Evolutionary conservation across 2,888 invertebrate species (phyloP).

Genomic region (Drosophila eohydei): DNA sequence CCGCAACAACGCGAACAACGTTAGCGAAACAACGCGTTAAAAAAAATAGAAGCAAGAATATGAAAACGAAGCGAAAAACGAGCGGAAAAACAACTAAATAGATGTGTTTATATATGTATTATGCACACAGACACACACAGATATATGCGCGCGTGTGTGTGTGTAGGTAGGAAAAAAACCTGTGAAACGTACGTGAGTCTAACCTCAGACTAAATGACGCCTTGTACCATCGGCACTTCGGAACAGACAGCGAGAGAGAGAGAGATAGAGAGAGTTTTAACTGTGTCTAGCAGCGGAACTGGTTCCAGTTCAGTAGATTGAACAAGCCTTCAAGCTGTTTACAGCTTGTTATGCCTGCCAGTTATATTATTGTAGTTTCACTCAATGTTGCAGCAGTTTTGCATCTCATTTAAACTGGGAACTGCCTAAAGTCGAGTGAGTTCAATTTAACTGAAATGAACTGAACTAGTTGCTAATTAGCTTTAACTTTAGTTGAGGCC

Average conservation of each 20-base stretch:
- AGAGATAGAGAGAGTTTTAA: constrained; percentile 10
- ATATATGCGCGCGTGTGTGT: neutral
- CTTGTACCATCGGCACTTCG: constrained; percentile 15
- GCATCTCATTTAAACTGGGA: neutral
- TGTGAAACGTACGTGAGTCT: constrained; percentile 80
- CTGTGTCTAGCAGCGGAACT: constrained; percentile 35
- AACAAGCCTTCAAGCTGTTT: neutral
- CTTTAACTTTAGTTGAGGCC: too few species aligned
- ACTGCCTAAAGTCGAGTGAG: neutral
- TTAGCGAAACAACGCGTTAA: constrained; percentile 53
- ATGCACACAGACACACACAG: constrained; percentile 9
- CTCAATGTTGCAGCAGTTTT: neutral
- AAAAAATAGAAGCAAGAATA: constrained; percentile 24
- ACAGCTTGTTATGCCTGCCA: neutral
- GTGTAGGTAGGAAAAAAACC: constrained; percentile 63
- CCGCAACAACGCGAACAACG: constrained; percentile 69
- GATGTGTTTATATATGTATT: constrained; percentile 18
- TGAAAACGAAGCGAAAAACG: constrained; percentile 18
- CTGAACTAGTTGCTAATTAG: neutral
- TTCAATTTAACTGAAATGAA: neutral
- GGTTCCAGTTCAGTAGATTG: constrained; percentile 19
- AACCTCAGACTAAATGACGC: constrained; percentile 80
- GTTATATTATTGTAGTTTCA: neutral
- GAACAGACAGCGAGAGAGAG: neutral
- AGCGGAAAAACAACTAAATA: constrained; percentile 25